These are phyloP conservation scores for Cerceris ruficornis DNA, from an alignment of 2,888 invertebrate species.

Conservation along the genomic window DNA sequence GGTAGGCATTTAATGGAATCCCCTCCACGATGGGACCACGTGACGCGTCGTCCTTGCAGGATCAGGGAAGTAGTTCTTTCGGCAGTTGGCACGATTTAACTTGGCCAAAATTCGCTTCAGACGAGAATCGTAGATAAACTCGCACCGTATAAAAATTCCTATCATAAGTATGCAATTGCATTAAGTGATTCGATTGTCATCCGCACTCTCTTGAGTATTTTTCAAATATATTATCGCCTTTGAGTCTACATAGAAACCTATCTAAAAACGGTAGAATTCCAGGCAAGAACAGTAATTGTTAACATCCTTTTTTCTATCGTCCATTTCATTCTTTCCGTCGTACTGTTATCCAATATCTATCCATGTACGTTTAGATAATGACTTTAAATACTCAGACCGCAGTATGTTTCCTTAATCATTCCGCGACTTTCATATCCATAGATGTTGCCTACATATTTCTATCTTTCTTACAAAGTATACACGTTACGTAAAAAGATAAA, in stretches of 20 bases:
- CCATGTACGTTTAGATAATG: background rate
- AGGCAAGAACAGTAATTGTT: no score
- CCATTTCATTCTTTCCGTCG: no score
- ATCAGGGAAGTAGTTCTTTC: constrained; percentile 77
- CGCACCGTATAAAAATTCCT: background rate
- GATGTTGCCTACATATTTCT: constrained; percentile 75
- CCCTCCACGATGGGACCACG: constrained; percentile 73
- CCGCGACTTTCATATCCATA: constrained; percentile 78
- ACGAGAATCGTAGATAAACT: background rate
- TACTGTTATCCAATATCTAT: background rate
- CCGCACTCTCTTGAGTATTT: no score
- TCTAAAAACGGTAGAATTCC: no score
- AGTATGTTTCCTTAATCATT: constrained; percentile 76
- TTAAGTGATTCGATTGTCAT: background rate
- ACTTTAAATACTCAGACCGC: constrained; percentile 31
- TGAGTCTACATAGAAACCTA: no score
- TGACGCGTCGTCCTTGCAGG: constrained; percentile 80
- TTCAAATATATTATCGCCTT: no score
- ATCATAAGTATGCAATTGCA: background rate
- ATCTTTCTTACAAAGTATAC: constrained; percentile 62
- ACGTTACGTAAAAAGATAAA: background rate
- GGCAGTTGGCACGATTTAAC: constrained; percentile 58
- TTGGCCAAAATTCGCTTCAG: constrained; percentile 34
- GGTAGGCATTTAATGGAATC: constrained; percentile 65
- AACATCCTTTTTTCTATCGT: no score